Percentiles rank a stretch among this genome's conserved stretches.
These are phyloP conservation scores for Drusus annulatus DNA, from an alignment of 1,140 invertebrate species.

Conservation along the genomic window DNA sequence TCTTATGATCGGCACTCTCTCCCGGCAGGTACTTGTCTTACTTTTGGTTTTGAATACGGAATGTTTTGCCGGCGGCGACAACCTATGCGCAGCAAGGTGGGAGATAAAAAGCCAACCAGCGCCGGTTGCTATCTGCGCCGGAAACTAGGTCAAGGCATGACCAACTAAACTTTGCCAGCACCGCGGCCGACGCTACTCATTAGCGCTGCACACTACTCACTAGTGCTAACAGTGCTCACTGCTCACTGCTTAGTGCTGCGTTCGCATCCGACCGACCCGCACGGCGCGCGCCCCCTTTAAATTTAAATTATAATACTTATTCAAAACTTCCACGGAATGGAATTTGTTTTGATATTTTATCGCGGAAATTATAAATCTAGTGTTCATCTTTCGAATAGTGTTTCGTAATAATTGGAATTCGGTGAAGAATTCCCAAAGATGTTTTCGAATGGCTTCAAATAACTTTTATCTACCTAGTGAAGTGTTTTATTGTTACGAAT, in stretches of 20 bases:
- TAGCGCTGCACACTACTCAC: no score
- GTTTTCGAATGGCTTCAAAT: no score
- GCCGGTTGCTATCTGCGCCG: conserved; percentile 35
- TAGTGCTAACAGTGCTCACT: no score
- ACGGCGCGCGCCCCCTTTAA: background rate
- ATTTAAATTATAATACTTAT: no score
- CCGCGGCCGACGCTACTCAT: background rate
- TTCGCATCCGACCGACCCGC: conserved; percentile 12
- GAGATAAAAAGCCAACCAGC: conserved; percentile 26
- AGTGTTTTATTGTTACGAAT: no score
- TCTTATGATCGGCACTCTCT: background rate
- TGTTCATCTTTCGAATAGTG: no score
- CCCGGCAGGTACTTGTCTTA: background rate
- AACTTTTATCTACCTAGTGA: no score
- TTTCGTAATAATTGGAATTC: no score
- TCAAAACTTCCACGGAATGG: no score
- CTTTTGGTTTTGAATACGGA: conserved; percentile 37
- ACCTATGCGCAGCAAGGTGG: conserved; percentile 26
- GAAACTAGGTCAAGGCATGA: conserved; percentile 57
- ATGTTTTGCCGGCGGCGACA: conserved; percentile 21
- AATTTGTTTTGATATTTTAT: no score
- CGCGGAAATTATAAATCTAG: no score
- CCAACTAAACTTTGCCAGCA: conserved; percentile 56
- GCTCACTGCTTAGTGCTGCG: conserved; percentile 39
- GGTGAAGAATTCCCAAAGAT: no score